Conservation (phyloP, 2,797 vertebrate genomes). For the Prionace glauca region DNA sequence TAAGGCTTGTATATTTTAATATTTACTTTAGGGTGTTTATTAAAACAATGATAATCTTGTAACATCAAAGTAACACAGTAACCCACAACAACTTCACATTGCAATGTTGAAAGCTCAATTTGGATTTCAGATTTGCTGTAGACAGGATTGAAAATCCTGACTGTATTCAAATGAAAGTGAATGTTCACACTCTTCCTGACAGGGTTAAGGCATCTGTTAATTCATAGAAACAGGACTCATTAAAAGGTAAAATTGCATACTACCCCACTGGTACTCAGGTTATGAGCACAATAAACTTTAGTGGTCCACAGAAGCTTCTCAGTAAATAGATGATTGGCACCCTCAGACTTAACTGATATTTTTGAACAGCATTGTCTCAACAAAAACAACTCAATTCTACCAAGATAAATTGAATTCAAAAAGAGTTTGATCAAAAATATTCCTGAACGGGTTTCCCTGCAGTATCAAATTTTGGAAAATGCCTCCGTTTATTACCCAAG, state of each 20-base stretch:
- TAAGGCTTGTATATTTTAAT: neutral
- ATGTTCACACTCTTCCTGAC: neutral
- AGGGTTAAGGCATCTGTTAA: neutral
- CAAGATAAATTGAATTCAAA: neutral
- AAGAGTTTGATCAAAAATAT: neutral
- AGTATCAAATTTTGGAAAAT: constrained; percentile 17
- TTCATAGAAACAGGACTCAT: neutral
- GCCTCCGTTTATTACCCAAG: neutral
- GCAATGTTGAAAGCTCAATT: neutral
- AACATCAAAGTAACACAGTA: neutral
- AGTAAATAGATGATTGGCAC: neutral
- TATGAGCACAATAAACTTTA: neutral
- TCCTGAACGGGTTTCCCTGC: neutral
- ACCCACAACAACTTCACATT: neutral
- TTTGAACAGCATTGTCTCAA: constrained; percentile 17
- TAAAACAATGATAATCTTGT: neutral
- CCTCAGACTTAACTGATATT: neutral
- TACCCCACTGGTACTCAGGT: neutral
- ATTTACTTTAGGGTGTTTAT: neutral
- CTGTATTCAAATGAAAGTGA: neutral
- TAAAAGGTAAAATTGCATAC: neutral
- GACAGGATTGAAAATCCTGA: neutral
- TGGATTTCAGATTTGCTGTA: neutral
- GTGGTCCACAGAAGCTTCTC: constrained; percentile 13
- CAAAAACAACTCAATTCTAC: neutral